Evolutionary conservation across 2,797 vertebrate species (phyloP), one percentile per base, ranked within the genome.

Genomic region (Hemibagrus guttatus): DNA sequence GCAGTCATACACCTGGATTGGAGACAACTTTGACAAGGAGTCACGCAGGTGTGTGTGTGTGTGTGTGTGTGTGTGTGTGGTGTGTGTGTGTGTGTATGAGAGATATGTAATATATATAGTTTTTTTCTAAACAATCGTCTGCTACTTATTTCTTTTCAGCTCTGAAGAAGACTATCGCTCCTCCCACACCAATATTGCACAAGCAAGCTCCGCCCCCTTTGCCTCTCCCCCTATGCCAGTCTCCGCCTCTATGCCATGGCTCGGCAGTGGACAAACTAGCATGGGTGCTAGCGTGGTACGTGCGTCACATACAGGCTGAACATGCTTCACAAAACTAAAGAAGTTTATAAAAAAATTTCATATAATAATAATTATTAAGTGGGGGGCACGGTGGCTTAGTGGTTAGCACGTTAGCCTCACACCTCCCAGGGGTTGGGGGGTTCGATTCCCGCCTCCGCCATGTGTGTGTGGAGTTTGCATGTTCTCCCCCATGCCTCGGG

Each of bases 1-100:
- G 81, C 98, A 99, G 87, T 95, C 98, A 0, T 99, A 94, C 91
- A 97, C 97, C 88, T 99, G 98, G 98, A 99, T 99, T 75, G 98
- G 98, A 75, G 98, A 99, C 74, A 98, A 99, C 86, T 98, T 95
- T 88, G 98, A 99, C 93, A 96, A 97, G 91, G 98, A 99, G 91
- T 99, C 98, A 23, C 97, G 97, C 95, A 98, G 98, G 98, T 99
- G 89, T 79, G 92, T 56, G 28, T 28, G 31, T 49, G 23, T 28
- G 52, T 49, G 46, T 79, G 0, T 90, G 63, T 79, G 19, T 76
- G 56, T 81, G 49, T 63, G 5, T 49, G 12, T 75, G 99, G 88
- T 71, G 91, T 56, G 8, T 26, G 28, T 49, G 23, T 17, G 59
- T 56, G 35, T 76, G 39, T 46, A 39, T 46, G 71, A 4, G 42